Base-by-base conservation (phyloP, 2,113 vertebrate genomes). In the Tragulus kanchil region DNA sequence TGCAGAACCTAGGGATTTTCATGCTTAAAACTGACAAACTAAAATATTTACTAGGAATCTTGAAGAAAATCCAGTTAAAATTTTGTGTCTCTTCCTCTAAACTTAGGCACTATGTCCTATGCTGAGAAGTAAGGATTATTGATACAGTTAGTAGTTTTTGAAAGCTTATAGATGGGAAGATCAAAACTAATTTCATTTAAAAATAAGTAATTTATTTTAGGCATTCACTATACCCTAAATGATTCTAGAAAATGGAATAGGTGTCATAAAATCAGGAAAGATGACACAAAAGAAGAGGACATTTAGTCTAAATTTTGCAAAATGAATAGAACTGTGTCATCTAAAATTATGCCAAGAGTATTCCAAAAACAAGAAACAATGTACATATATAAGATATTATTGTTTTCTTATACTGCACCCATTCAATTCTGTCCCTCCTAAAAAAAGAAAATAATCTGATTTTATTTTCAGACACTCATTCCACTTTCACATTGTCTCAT, bases 261-360 rank as follows among this genome's bases (percentile, higher is more conserved):
- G 7, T 36, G 86, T 28, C 6, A 52, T 17, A 11, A 84, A 83
- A 4, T 59, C 8, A 58, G 8, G n/a, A 88, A 95, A 78, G 23
- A 93, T 4, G 54, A 45, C 0, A 26, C 4, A 73, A 8, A 7
- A 7, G 6, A 3, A 62, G 56, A 91, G 78, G 23, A 58, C 10
- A 19, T 71, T 79, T 84, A 82, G 94, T 6, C 8, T 85, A 81
- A 79, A 82, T 88, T 16, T 92, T 85, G 5, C 2, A 95, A 95
- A 97, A 85, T 81, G 8, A 85, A 42, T 67, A 81, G 52, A 95
- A 93, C 86, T 11, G 0, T 26, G 3, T 58, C 52, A 87, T 77
- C 52, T 90, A 89, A 97, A 69, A 65, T 54, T 19, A 79, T 93
- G 13, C 45, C 23, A 93, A 36, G 14, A 14, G 2, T 89, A 61